Percentiles rank a stretch among this genome's conserved stretches.
These are phyloP conservation scores for Cantharis rufa DNA, from an alignment of 2,888 invertebrate species.

Conservation along the genomic window DNA sequence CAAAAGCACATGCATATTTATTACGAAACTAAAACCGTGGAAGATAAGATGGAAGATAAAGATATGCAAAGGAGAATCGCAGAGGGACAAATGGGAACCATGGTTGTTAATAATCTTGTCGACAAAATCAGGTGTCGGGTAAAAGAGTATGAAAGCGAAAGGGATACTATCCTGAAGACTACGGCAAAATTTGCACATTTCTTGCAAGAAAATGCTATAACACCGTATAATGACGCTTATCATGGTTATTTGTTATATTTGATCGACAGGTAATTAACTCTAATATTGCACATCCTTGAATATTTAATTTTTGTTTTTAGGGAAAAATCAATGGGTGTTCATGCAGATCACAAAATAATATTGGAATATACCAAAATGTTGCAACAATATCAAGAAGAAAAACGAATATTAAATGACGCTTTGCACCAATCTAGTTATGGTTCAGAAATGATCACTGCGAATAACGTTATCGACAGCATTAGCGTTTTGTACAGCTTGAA, in stretches of 20 bases:
- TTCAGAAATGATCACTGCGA: not conserved
- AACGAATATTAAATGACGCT: conserved; percentile 38
- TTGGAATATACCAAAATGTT: not conserved
- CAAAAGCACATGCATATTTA: conserved; percentile 50
- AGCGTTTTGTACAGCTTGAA: conserved; percentile 39
- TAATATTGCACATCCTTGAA: not conserved
- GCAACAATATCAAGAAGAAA: not conserved
- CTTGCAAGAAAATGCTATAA: conserved; percentile 46
- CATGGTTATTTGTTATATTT: conserved; percentile 46
- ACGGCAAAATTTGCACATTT: conserved; percentile 50
- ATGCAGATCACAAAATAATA: not conserved
- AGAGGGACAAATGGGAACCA: conserved; percentile 34
- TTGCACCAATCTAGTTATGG: conserved; percentile 20
- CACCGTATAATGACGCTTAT: conserved; percentile 48
- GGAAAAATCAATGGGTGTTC: not conserved
- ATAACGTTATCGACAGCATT: conserved; percentile 32
- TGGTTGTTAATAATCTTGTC: conserved; percentile 2
- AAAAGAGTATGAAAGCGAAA: conserved; percentile 39
- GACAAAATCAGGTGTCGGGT: not conserved
- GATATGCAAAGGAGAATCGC: conserved; percentile 39
- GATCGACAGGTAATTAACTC: conserved; percentile 41
- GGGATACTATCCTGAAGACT: conserved; percentile 38
- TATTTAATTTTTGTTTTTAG: not conserved
- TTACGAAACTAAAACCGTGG: conserved; percentile 44
- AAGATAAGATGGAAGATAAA: conserved; percentile 40